Conservation (phyloP, 2,888 invertebrate genomes). For the Agrilus cyanescens region DNA sequence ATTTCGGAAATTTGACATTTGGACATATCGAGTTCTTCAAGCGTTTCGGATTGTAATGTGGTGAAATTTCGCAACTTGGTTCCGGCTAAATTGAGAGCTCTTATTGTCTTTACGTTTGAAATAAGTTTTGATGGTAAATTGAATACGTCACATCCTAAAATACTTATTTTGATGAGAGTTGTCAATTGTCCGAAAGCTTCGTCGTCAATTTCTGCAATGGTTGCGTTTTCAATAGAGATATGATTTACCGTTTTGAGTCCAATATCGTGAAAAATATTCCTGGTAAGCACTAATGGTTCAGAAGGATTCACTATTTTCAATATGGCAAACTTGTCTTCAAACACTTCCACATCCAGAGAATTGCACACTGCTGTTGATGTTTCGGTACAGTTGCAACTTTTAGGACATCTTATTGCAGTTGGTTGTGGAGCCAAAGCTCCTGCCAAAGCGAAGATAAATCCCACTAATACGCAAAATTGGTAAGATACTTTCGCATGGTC, state of each 20-base stretch:
- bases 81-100: constrained; percentile 42
- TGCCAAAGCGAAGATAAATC: no score
- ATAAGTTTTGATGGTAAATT: constrained; percentile 59
- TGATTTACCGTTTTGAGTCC: constrained; percentile 54
- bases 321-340: constrained; percentile 48
- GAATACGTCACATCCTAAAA: constrained; percentile 56
- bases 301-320: constrained; percentile 26
- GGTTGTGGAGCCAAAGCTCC: no score
- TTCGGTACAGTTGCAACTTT: constrained; percentile 51
- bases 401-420: constrained; percentile 42
- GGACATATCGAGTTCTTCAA: constrained; percentile 28
- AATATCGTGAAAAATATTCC: constrained; percentile 47
- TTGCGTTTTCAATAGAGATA: constrained; percentile 57
- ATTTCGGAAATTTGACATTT: constrained; percentile 57
- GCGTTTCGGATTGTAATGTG: constrained; percentile 11
- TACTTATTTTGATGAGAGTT: constrained; percentile 54
- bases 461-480: no score
- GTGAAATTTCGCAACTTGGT: constrained; percentile 20
- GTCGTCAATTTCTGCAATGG: constrained; percentile 51
- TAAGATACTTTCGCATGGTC: no score
- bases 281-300: constrained; percentile 46
- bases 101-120: constrained; percentile 50
- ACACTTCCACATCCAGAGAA: constrained; percentile 52
- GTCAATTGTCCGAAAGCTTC: constrained; percentile 58
- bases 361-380: constrained; percentile 55